Evolutionary conservation across 2,113 vertebrate genomes (phyloP).

Genomic region (Halcyon malimbica): DNA sequence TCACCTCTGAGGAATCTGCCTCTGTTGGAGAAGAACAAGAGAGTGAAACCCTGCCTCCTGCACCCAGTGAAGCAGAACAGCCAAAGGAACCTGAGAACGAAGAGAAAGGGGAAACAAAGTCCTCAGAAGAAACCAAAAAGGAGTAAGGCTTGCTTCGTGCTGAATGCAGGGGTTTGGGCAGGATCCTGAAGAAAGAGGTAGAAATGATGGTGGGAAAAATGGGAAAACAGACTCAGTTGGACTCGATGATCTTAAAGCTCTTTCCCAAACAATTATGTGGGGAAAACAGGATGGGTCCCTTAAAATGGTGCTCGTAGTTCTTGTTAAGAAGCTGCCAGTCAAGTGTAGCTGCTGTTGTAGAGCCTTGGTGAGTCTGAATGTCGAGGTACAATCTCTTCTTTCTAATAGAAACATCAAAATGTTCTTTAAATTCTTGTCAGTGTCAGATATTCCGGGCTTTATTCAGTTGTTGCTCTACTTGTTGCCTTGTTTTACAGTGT

Average conservation of each 20-base stretch:
- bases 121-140: conserved; percentile 82
- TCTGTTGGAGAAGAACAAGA: conserved; percentile 85
- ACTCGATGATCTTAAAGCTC: not conserved
- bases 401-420: not conserved
- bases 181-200: not conserved
- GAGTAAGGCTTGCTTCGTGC: conserved; percentile 78
- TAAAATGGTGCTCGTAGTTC: not conserved
- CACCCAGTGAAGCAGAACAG: conserved; percentile 74
- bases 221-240: not conserved
- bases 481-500: not conserved
- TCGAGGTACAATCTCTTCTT: not conserved
- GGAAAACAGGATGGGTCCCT: not conserved
- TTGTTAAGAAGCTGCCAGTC: not conserved
- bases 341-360: not conserved
- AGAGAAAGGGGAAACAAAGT: conserved; percentile 77
- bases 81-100: conserved; percentile 75
- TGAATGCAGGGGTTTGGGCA: not conserved
- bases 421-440: not conserved
- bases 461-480: not conserved
- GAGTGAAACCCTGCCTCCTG: conserved; percentile 76
- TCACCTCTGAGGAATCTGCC: conserved; percentile 86
- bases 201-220: not conserved
- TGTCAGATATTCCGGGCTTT: not conserved
- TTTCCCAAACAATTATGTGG: not conserved
- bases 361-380: not conserved